Percentiles rank a stretch among this genome's conserved stretches.
phyloP scores from a whole-genome alignment of 2,113 vertebrate species.

The Apodemus speciosus region DNA sequence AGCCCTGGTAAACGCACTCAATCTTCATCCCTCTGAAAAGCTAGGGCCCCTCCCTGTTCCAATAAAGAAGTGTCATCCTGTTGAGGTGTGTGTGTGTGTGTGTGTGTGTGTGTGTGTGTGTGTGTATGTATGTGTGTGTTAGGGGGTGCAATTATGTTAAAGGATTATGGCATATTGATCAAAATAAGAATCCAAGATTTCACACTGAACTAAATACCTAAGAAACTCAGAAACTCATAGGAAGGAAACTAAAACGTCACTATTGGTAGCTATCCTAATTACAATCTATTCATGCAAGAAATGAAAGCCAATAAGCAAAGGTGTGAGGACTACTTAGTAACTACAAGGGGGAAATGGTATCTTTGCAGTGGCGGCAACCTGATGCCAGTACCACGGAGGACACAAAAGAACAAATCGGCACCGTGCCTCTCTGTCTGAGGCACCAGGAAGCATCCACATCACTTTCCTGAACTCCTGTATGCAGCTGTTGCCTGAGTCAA shows the following conservation, averaged over 20 bases:
- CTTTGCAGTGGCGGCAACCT: neutral
- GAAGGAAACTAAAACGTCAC: constrained; percentile 13
- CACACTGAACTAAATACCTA: neutral
- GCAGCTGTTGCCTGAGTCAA: neutral
- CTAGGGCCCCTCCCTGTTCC: neutral
- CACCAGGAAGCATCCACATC: neutral
- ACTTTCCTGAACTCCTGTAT: neutral
- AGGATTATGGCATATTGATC: neutral
- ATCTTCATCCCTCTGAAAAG: neutral
- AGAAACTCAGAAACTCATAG: neutral
- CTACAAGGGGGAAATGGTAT: neutral
- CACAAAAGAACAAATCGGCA: neutral
- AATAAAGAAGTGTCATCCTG: neutral
- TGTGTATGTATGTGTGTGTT: neutral
- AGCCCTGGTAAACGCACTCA: neutral
- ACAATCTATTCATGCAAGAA: constrained; percentile 5
- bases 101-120: too few relatives aligned
- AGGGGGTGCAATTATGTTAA: neutral
- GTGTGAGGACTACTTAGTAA: neutral
- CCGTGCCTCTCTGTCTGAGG: neutral
- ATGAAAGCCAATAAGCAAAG: constrained; percentile 1
- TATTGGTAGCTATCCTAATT: constrained; percentile 15
- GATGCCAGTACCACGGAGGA: neutral
- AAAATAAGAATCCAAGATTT: constrained; percentile 25
- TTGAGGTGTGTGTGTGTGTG: neutral